These are phyloP conservation scores for Symphodus melops DNA, from an alignment of 2,113 vertebrate genomes.

Conservation along the genomic window DNA sequence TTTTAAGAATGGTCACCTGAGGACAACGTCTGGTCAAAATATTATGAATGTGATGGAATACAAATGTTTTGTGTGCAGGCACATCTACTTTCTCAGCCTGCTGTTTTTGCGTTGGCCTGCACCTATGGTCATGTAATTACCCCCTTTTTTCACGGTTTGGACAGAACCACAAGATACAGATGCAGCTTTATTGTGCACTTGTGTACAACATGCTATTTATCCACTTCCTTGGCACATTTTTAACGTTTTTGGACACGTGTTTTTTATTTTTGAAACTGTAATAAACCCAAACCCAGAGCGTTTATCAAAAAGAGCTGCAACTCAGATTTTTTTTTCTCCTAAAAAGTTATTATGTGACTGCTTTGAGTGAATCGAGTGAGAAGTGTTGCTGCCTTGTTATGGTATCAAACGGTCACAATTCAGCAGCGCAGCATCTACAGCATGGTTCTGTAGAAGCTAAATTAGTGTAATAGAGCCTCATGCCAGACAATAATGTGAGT, in stretches of 20 bases:
- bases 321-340: neutral
- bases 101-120: too few species aligned
- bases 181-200: neutral
- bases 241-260: too few species aligned
- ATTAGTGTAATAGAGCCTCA: conserved; percentile 73
- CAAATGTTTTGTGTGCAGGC: too few species aligned
- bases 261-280: too few species aligned
- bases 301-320: neutral
- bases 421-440: conserved; percentile 30
- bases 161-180: neutral
- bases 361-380: neutral
- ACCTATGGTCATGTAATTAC: too few species aligned
- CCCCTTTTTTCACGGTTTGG: too few species aligned
- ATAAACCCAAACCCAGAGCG: neutral
- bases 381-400: conserved; percentile 26
- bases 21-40: too few species aligned
- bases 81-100: too few species aligned
- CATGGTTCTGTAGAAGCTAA: conserved; percentile 45
- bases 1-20: too few species aligned
- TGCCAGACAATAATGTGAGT: conserved; percentile 75
- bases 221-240: neutral
- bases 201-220: neutral
- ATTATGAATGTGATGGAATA: too few species aligned
- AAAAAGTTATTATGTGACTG: neutral
- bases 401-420: conserved; percentile 38